Evolutionary conservation across 2,113 vertebrate genomes (phyloP).

Genomic region (Athene noctua): DNA sequence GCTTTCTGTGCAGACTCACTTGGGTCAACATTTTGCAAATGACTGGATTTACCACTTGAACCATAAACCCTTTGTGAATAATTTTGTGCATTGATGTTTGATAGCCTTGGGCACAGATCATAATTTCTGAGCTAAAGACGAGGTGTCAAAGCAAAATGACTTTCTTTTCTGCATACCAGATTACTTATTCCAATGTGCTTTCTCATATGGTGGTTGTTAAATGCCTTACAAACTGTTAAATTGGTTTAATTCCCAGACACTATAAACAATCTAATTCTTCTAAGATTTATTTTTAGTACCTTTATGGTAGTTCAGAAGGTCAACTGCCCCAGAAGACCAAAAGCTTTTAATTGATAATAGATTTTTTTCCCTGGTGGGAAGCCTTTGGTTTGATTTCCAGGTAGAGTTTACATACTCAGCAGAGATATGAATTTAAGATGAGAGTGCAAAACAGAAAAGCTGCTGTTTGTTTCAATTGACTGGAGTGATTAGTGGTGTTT

Average conservation of each 20-base stretch:
- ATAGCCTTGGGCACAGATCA: conserved; percentile 79
- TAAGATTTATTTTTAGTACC: not conserved
- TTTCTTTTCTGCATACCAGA: conserved; percentile 71
- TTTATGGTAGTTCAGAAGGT: not conserved
- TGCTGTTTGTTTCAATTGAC: not conserved
- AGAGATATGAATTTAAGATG: conserved; percentile 41
- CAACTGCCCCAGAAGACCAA: not conserved
- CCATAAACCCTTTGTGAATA: conserved; percentile 80
- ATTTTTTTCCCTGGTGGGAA: not conserved
- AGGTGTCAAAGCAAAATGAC: conserved; percentile 66
- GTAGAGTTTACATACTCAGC: not conserved
- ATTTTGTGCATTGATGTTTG: conserved; percentile 76
- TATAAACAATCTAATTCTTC: conserved; percentile 1
- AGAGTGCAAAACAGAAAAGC: not conserved
- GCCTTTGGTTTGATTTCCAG: not conserved
- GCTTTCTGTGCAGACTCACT: conserved; percentile 75
- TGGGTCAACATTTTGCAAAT: conserved; percentile 83
- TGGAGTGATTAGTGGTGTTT: conserved; percentile 13
- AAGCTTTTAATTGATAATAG: not conserved
- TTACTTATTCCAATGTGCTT: conserved; percentile 44
- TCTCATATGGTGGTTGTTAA: conserved; percentile 46
- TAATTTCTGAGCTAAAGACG: conserved; percentile 73
- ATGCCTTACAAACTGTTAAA: conserved; percentile 13
- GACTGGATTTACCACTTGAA: conserved; percentile 81
- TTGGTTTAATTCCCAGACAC: not conserved